Base-by-base conservation (phyloP, 2,797 vertebrate species). In the Vespertilio murinus region DNA sequence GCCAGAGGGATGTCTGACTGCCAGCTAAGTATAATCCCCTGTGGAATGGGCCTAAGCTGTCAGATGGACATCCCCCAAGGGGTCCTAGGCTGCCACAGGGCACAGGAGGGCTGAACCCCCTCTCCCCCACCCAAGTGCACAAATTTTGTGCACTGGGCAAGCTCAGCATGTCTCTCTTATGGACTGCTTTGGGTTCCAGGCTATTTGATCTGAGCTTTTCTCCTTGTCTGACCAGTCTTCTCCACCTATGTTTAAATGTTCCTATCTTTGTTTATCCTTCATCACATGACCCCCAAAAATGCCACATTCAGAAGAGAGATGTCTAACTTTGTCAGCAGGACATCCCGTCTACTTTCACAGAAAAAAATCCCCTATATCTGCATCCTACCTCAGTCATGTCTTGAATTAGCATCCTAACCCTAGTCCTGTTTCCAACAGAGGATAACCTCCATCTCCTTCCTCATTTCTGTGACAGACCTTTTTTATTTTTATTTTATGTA, bases 301-400 rank as follows among this genome's bases (percentile, higher is more conserved):
- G 20, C 74, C n/a, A 22, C 5, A 10, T 38, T 69, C 38, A n/a
- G 47, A 18, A 30, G 73, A 23, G 45, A 6, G 18, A 22, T 11
- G 35, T 77, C 67, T 74, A 11, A 35, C 11, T 7, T 33, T 1
- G 59, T 65, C 80, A 28, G 30, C 30, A n/a, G 67, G 59, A 17
- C 11, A 0, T 17, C 25, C 1, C 0, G 5, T 54, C 38, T 22
- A 6, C 6, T 16, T 49, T 61, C 45, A 47, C 10, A 12, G 3
- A 2, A n/a, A 5, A 5, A 22, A 33, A 38, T 61, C 25, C 7
- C 23, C 56, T 7, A 0, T 5, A 22, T 23, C 28, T 79, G 10
- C 2, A 10, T 33, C 33, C 74, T 22, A 4, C 35, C 11, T 71
- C 20, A 56, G 38, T 23, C 16, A 2, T 0, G 0, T 6, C 59